These are phyloP conservation scores for Salarias fasciatus DNA, from an alignment of 2,797 vertebrate genomes.

Conservation along the genomic window DNA sequence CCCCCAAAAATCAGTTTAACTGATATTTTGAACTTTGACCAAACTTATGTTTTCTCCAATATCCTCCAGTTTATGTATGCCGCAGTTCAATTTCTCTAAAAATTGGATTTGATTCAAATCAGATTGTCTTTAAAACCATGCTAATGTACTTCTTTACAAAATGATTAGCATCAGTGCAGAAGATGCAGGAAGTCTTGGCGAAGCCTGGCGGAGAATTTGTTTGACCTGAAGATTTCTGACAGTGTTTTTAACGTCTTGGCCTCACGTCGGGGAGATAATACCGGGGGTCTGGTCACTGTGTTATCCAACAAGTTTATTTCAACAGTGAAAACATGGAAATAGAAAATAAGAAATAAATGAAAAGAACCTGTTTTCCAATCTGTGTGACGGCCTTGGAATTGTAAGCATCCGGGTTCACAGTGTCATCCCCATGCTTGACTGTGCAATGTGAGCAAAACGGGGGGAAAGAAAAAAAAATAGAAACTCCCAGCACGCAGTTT, in stretches of 20 bases:
- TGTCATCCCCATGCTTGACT: constrained; percentile 61
- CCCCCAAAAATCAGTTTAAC: constrained; percentile 77
- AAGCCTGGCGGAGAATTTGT: constrained; percentile 40
- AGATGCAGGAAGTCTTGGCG: constrained; percentile 42
- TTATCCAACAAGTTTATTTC: constrained; percentile 69
- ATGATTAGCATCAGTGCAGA: too few species aligned
- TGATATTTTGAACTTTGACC: constrained; percentile 79
- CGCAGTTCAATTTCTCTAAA: constrained; percentile 43
- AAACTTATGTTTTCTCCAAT: constrained; percentile 58
- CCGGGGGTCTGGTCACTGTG: constrained; percentile 48
- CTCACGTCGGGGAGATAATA: constrained; percentile 37
- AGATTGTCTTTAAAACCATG: constrained; percentile 8
- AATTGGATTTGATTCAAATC: constrained; percentile 34
- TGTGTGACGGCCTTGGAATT: constrained; percentile 63
- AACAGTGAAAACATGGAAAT: constrained; percentile 53
- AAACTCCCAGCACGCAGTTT: constrained; percentile 63
- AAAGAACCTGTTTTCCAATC: constrained; percentile 50
- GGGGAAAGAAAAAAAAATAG: constrained; percentile 7
- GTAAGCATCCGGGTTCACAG: constrained; percentile 57
- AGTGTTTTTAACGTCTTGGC: constrained; percentile 57
- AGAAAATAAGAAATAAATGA: constrained; percentile 50
- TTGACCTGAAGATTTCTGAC: constrained; percentile 60
- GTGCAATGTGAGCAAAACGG: constrained; percentile 48
- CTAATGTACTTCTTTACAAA: too few species aligned
- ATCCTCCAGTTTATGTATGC: constrained; percentile 34